Percentiles rank a stretch among this genome's conserved stretches.
phyloP scores from a whole-genome alignment of 2,113 vertebrate genomes.

The Gymnarchus niloticus region DNA sequence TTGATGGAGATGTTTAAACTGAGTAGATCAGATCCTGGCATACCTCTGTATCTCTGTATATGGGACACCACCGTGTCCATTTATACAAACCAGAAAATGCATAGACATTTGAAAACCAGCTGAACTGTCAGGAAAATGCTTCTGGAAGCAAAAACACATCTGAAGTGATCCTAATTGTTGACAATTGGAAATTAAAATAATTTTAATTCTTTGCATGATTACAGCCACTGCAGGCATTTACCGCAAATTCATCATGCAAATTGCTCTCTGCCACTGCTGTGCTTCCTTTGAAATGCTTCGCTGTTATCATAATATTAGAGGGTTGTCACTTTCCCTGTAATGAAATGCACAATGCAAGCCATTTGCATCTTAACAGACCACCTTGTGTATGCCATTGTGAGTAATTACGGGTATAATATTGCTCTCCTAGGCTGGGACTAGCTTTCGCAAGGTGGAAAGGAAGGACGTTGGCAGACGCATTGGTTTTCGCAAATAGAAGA shows the following conservation, averaged over 20 bases:
- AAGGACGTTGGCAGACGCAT: too few species aligned
- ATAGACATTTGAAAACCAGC: background rate
- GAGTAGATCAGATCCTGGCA: background rate
- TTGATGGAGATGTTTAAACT: background rate
- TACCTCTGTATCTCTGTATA: background rate
- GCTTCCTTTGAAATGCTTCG: slow-evolving; percentile 40
- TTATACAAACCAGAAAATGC: background rate
- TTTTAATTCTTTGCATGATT: slow-evolving; percentile 59
- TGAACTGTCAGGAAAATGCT: slow-evolving; percentile 3
- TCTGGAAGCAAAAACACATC: background rate
- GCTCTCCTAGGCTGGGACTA: slow-evolving; percentile 27
- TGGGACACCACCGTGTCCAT: background rate
- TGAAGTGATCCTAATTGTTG: slow-evolving; percentile 54
- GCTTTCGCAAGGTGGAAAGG: slow-evolving; percentile 20
- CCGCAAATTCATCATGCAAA: slow-evolving; percentile 59
- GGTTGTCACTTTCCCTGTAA: slow-evolving; percentile 55
- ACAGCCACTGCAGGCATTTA: slow-evolving; percentile 59
- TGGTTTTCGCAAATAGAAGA: background rate
- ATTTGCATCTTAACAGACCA: slow-evolving; percentile 54
- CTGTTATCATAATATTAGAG: slow-evolving; percentile 58
- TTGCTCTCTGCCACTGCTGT: slow-evolving; percentile 49
- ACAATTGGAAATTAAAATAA: slow-evolving; percentile 66
- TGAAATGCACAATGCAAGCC: slow-evolving; percentile 54
- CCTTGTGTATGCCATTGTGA: slow-evolving; percentile 53
- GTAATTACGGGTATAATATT: slow-evolving; percentile 48